Conservation (phyloP, 2,797 vertebrate species). For the Sebastes umbrosus region DNA sequence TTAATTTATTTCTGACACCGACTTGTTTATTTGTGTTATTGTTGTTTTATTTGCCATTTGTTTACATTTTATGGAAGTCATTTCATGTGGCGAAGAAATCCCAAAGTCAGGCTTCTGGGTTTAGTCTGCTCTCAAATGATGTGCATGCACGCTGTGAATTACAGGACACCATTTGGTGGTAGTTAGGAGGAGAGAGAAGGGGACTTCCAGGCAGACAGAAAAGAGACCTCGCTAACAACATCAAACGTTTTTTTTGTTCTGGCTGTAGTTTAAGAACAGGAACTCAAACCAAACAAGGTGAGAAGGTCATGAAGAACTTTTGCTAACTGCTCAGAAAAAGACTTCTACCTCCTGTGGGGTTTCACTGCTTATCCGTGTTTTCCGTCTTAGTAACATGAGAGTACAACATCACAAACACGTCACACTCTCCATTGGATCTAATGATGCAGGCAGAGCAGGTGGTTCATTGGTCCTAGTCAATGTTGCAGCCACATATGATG, state of each 20-base stretch:
- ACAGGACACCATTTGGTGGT: slow-evolving; percentile 75
- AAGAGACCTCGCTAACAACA: slow-evolving; percentile 63
- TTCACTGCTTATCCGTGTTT: background rate
- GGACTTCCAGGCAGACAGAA: slow-evolving; percentile 75
- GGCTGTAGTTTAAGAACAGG: slow-evolving; percentile 54
- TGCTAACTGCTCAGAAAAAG: slow-evolving; percentile 1
- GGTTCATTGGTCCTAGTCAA: background rate
- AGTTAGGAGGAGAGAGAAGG: slow-evolving; percentile 67
- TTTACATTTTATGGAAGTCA: slow-evolving; percentile 42
- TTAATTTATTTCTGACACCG: slow-evolving; percentile 46
- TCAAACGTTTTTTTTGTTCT: slow-evolving; percentile 67
- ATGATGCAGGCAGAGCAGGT: slow-evolving; percentile 1
- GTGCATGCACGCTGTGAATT: slow-evolving; percentile 64
- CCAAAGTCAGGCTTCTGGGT: slow-evolving; percentile 71
- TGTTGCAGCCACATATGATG: background rate
- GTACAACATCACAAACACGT: background rate
- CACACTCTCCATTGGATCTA: background rate
- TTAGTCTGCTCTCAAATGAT: slow-evolving; percentile 74
- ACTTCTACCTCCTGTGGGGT: background rate
- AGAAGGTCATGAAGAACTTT: slow-evolving; percentile 50
- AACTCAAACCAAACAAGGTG: slow-evolving; percentile 42
- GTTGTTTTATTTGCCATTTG: slow-evolving; percentile 53
- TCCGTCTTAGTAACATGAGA: background rate
- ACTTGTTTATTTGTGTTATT: slow-evolving; percentile 70
- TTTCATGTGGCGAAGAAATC: slow-evolving; percentile 68